Conservation (phyloP, 37 sponge, comb jelly and placozoan genomes). For the Agelas oroides region DNA sequence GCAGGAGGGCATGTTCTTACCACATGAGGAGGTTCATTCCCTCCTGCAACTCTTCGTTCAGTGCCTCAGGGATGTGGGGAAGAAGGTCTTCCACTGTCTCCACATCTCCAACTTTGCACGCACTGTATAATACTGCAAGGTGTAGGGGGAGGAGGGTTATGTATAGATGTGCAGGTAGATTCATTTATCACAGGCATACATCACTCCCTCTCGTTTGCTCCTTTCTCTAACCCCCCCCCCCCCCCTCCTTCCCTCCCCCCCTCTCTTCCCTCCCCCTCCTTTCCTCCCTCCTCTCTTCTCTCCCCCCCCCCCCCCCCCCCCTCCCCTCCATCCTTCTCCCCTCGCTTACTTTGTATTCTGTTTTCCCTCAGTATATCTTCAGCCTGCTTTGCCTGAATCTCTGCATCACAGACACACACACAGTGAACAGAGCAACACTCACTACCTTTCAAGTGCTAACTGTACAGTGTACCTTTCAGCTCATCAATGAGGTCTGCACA, state of each 20-base stretch:
- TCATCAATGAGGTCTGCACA: slow-evolving; percentile 54
- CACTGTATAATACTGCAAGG: slow-evolving; percentile 7
- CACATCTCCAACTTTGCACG: slow-evolving; percentile 32
- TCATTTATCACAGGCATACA: too few relatives aligned
- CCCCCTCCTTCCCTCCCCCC: too few relatives aligned
- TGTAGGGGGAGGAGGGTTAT: not conserved
- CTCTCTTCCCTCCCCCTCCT: too few relatives aligned
- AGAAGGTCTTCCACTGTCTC: slow-evolving; percentile 1
- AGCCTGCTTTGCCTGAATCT: not conserved
- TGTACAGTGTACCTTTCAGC: slow-evolving; percentile 37
- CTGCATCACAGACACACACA: too few relatives aligned
- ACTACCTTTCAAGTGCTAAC: too few relatives aligned
- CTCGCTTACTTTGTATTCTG: slow-evolving; percentile 19
- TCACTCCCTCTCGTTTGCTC: too few relatives aligned
- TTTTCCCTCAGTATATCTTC: not conserved
- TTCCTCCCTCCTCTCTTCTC: too few relatives aligned
- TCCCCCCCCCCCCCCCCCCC: too few relatives aligned
- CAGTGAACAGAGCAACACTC: too few relatives aligned
- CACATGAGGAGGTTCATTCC: slow-evolving; percentile 47
- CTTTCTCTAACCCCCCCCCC: too few relatives aligned
- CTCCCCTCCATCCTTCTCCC: too few relatives aligned
- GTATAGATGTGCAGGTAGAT: too few relatives aligned
- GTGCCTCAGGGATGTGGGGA: slow-evolving; percentile 14
- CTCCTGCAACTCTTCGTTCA: slow-evolving; percentile 15
- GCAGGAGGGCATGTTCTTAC: slow-evolving; percentile 18